Conservation (phyloP, 2,797 vertebrate genomes). For the Propithecus deckenii region DNA sequence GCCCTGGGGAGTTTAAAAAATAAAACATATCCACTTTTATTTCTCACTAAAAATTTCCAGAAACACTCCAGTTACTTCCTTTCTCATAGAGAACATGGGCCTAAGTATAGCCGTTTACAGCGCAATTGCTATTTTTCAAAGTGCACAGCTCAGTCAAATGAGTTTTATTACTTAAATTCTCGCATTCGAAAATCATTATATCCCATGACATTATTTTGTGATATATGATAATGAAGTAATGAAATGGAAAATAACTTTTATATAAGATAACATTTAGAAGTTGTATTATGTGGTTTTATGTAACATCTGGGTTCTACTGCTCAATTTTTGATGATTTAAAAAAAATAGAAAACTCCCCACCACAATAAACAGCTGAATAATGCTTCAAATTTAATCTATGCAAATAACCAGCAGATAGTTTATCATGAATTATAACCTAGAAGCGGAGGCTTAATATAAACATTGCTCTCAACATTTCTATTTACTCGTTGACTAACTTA, state of each 20-base stretch:
- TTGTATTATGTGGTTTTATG: conserved; percentile 72
- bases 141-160: conserved; percentile 56
- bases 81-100: conserved; percentile 47
- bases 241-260: conserved; percentile 76
- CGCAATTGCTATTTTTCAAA: conserved; percentile 70
- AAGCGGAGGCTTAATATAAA: background rate
- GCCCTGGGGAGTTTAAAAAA: background rate
- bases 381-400: conserved; percentile 55
- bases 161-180: conserved; percentile 77
- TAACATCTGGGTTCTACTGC: conserved; percentile 67
- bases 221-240: conserved; percentile 80
- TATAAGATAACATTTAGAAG: conserved; percentile 74
- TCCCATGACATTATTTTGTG: conserved; percentile 72
- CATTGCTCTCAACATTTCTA: background rate
- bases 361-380: conserved; percentile 67
- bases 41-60: conserved; percentile 53
- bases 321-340: conserved; percentile 76
- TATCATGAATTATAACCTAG: conserved; percentile 23
- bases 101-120: conserved; percentile 66
- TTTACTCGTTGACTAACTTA: background rate
- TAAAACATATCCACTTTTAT: background rate
- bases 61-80: conserved; percentile 50
- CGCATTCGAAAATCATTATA: conserved; percentile 76
- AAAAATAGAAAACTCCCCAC: conserved; percentile 63
- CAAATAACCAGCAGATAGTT: conserved; percentile 62